These are phyloP conservation scores for Crioceris asparagi DNA, from an alignment of 2,888 invertebrate species.

Conservation along the genomic window DNA sequence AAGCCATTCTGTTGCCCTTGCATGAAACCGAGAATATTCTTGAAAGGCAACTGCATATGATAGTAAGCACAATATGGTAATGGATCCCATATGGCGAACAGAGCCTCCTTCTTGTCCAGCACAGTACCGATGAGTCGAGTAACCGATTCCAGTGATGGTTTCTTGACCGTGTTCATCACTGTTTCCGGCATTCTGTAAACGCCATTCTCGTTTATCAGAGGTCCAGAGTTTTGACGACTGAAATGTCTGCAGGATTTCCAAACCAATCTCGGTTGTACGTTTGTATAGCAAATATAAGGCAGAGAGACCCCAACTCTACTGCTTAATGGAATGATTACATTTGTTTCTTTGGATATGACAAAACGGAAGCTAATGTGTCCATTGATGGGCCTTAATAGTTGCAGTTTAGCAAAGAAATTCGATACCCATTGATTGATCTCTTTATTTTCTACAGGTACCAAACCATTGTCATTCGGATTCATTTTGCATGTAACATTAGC, in stretches of 20 bases:
- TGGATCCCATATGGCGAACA: conserved; percentile 78
- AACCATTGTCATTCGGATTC: conserved; percentile 52
- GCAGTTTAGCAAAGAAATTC: conserved; percentile 55
- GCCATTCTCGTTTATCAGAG: conserved; percentile 39
- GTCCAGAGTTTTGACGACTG: conserved; percentile 44
- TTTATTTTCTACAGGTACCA: conserved; percentile 56
- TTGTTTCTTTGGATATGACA: conserved; percentile 49
- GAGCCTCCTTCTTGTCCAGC: conserved; percentile 66
- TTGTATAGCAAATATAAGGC: conserved; percentile 70
- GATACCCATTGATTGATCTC: conserved; percentile 64
- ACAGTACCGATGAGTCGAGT: conserved; percentile 55
- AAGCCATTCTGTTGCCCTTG: conserved; percentile 38
- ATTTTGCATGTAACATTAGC: conserved; percentile 73
- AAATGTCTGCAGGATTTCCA: conserved; percentile 55
- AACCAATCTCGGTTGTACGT: conserved; percentile 52
- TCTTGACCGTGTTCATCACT: conserved; percentile 40
- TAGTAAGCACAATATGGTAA: conserved; percentile 79
- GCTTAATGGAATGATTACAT: conserved; percentile 50
- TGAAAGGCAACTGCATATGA: conserved; percentile 64
- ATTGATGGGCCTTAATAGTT: conserved; percentile 55
- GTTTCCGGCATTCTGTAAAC: conserved; percentile 52
- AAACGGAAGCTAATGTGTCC: conserved; percentile 73
- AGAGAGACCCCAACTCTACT: conserved; percentile 69
- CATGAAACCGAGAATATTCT: conserved; percentile 46
- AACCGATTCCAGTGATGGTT: conserved; percentile 42